A percentile compares a stretch with the other conserved stretches of the same genome.
phyloP scores from a whole-genome alignment of 1,140 invertebrate species.

The Rhopalosiphum maidis region DNA sequence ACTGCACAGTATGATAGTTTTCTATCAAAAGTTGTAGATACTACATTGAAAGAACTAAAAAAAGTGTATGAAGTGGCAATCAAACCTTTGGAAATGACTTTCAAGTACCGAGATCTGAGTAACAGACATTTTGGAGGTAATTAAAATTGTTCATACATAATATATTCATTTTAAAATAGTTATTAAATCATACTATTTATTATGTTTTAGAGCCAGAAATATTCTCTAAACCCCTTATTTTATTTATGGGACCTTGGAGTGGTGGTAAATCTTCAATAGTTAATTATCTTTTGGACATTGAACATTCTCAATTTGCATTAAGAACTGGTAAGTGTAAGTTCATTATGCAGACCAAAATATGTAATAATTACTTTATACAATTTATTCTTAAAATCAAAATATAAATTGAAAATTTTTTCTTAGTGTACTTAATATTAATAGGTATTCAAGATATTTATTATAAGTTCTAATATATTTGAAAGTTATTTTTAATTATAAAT shows the following conservation, averaged over 20 bases:
- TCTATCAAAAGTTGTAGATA: slow-evolving; percentile 76
- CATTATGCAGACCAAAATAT: neutral
- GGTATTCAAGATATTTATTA: neutral
- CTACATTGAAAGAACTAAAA: slow-evolving; percentile 84
- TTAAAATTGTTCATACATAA: neutral
- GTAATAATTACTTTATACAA: neutral
- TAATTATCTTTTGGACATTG: slow-evolving; percentile 89
- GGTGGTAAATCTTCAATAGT: slow-evolving; percentile 94
- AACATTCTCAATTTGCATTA: slow-evolving; percentile 81
- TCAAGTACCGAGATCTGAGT: slow-evolving; percentile 91
- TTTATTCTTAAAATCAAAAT: neutral
- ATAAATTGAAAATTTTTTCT: neutral
- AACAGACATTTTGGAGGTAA: slow-evolving; percentile 86
- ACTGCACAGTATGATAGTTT: slow-evolving; percentile 63
- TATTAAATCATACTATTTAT: neutral
- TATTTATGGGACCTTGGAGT: slow-evolving; percentile 95
- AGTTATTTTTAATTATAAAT: neutral
- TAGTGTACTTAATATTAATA: no score
- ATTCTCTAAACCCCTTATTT: slow-evolving; percentile 89
- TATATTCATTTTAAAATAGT: neutral
- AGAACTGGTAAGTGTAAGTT: slow-evolving; percentile 74
- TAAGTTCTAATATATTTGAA: neutral
- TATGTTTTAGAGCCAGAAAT: slow-evolving; percentile 82
- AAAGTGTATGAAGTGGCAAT: slow-evolving; percentile 86
- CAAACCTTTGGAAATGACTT: slow-evolving; percentile 86